phyloP scores from a whole-genome alignment of 2,888 invertebrate genomes.

The Aspidiotus destructor region DNA sequence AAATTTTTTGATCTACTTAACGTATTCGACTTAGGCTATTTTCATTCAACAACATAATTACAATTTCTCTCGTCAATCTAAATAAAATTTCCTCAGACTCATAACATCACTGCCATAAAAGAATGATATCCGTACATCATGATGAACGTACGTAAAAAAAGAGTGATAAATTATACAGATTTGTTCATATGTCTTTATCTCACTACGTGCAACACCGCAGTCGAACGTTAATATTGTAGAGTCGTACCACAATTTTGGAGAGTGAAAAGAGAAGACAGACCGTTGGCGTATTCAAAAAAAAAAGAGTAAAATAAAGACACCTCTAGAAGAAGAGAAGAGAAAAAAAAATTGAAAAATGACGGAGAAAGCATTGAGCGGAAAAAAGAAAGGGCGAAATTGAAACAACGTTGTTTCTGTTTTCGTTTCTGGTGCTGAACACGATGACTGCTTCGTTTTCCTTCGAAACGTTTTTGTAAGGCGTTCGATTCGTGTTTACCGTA shows the following conservation, averaged over 20 bases:
- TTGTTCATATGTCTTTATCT: neutral
- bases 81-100: too few species aligned
- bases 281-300: neutral
- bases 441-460: constrained; percentile 24
- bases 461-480: constrained; percentile 24
- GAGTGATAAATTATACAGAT: neutral
- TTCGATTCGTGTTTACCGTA: constrained; percentile 30
- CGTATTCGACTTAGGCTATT: too few species aligned
- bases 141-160: neutral
- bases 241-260: neutral
- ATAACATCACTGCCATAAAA: neutral
- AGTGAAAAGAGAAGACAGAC: neutral
- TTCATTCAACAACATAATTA: too few species aligned
- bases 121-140: neutral
- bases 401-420: constrained; percentile 25
- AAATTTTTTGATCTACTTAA: too few species aligned
- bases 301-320: too few species aligned
- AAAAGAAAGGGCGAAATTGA: constrained; percentile 17
- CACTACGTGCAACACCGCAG: neutral
- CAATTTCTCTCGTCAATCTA: too few species aligned
- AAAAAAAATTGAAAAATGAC: neutral
- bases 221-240: too few species aligned
- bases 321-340: neutral
- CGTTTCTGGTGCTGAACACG: constrained; percentile 4
- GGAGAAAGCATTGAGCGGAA: neutral